Percentiles rank a stretch among this genome's conserved stretches.
These are phyloP conservation scores for Priapulus caudatus DNA, from an alignment of 2,888 invertebrate genomes.

Conservation along the genomic window DNA sequence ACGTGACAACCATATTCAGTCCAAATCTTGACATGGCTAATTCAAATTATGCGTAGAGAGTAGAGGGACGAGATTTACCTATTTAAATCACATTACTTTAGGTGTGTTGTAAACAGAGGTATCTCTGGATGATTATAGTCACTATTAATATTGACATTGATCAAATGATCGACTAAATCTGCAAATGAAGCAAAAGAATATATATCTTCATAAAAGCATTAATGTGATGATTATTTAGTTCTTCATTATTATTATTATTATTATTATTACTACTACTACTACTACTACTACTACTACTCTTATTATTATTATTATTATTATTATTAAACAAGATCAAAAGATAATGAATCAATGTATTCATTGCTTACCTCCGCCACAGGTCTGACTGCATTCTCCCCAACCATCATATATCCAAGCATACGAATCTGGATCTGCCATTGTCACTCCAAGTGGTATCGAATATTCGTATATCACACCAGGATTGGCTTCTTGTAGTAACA, in stretches of 20 bases:
- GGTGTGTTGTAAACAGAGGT: background rate
- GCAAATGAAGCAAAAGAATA: no score
- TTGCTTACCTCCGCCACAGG: conserved; percentile 71
- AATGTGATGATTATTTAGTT: no score
- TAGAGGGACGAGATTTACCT: conserved; percentile 5
- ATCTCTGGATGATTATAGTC: no score
- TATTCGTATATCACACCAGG: conserved; percentile 80
- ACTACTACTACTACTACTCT: no score
- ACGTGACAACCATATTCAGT: conserved; percentile 4
- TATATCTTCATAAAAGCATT: no score
- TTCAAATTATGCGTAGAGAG: conserved; percentile 5
- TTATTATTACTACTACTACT: no score
- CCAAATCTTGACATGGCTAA: background rate
- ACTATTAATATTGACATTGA: no score
- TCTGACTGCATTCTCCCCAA: conserved; percentile 66
- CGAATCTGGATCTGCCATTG: conserved; percentile 48
- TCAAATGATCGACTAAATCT: no score
- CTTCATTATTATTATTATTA: no score
- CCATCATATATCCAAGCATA: conserved; percentile 71
- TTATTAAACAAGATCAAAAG: no score
- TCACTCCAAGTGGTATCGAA: conserved; percentile 61
- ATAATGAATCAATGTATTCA: no score
- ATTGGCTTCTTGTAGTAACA: conserved; percentile 67
- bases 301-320: no score
- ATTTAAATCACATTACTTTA: background rate